These are phyloP conservation scores for Phocides pigmalion DNA, from an alignment of 1,140 invertebrate genomes.

Conservation along the genomic window DNA sequence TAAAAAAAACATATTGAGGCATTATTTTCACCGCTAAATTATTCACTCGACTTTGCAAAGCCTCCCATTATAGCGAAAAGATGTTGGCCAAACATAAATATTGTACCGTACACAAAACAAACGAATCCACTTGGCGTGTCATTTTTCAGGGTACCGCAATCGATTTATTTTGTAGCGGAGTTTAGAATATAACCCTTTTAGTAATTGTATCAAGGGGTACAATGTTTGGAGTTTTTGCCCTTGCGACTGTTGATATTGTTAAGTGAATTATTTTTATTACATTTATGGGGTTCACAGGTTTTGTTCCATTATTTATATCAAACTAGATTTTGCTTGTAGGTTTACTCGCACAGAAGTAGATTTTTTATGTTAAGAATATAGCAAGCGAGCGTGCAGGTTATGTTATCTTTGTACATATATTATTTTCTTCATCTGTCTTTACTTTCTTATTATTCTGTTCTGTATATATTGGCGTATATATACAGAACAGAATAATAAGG, in stretches of 20 bases:
- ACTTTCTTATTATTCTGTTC: too few relatives aligned
- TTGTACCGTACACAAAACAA: slow-evolving; percentile 46
- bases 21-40: not conserved
- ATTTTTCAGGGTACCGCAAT: slow-evolving; percentile 59
- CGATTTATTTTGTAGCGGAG: slow-evolving; percentile 55
- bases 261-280: not conserved
- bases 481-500: too few relatives aligned
- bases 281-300: too few relatives aligned
- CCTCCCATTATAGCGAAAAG: slow-evolving; percentile 1
- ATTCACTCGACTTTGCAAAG: not conserved
- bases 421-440: too few relatives aligned
- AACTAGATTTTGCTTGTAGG: too few relatives aligned
- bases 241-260: not conserved
- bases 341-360: too few relatives aligned
- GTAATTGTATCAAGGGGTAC: slow-evolving; percentile 13
- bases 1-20: too few relatives aligned
- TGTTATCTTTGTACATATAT: too few relatives aligned
- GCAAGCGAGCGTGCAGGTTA: too few relatives aligned
- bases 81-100: slow-evolving; percentile 22
- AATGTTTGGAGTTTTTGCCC: slow-evolving; percentile 7
- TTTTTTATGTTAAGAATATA: too few relatives aligned
- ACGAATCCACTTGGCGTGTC: slow-evolving; percentile 46
- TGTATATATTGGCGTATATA: too few relatives aligned
- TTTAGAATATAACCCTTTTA: slow-evolving; percentile 42
- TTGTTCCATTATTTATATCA: too few relatives aligned